These are phyloP conservation scores for Drosophila picticornis DNA, from an alignment of 2,888 invertebrate genomes.

Conservation along the genomic window DNA sequence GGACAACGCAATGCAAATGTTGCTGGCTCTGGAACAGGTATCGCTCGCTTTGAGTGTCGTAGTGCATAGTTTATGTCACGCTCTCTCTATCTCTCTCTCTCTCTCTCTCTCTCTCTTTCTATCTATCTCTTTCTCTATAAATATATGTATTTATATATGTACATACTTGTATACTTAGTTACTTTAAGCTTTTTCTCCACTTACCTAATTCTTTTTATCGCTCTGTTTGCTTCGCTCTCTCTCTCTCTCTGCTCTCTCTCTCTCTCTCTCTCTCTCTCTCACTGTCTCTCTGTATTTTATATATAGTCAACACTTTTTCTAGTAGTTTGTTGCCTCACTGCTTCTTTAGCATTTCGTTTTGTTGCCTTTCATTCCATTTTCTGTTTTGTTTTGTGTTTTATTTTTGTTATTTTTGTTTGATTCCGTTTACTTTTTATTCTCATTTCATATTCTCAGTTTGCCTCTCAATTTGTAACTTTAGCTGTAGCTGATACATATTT, in stretches of 20 bases:
- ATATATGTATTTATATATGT: conserved; percentile 20
- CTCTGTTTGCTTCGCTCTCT: neutral
- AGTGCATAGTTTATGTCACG: conserved; percentile 53
- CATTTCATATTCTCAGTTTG: conserved; percentile 36
- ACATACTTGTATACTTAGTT: conserved; percentile 24
- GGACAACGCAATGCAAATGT: conserved; percentile 78
- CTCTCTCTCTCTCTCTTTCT: conserved; percentile 22
- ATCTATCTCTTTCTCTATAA: conserved; percentile 11
- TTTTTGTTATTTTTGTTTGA: neutral
- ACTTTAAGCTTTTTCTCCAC: conserved; percentile 12
- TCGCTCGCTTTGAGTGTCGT: conserved; percentile 63
- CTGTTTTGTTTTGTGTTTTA: neutral
- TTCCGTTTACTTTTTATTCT: conserved; percentile 27
- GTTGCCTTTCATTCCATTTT: conserved; percentile 40
- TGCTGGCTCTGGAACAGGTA: conserved; percentile 82
- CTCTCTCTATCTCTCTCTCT: conserved; percentile 38
- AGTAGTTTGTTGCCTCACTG: conserved; percentile 38
- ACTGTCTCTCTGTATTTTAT: neutral
- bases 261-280: neutral
- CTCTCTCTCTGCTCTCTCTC: neutral
- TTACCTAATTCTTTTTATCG: conserved; percentile 9
- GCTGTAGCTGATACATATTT: conserved; percentile 32
- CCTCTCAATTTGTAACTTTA: conserved; percentile 43
- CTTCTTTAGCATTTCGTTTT: conserved; percentile 32
- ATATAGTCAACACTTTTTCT: conserved; percentile 8